phyloP scores from a whole-genome alignment of 2,113 vertebrate species.

The Xiphorhynchus elegans region DNA sequence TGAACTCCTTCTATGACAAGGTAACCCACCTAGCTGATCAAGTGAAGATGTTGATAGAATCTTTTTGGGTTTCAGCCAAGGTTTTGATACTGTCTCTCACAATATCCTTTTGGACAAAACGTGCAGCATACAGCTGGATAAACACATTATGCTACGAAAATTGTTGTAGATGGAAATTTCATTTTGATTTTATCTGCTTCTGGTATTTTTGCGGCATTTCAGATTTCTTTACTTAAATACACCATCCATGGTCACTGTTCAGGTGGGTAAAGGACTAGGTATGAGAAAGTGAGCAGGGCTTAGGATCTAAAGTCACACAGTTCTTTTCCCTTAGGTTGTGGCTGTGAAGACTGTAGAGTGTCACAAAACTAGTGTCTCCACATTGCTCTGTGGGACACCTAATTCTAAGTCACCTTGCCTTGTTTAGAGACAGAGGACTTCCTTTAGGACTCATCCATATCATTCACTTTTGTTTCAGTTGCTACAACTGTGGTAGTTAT shows the following conservation, averaged over 20 bases:
- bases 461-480: background rate
- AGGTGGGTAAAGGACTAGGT: background rate
- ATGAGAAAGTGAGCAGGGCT: background rate
- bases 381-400: background rate
- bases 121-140: background rate
- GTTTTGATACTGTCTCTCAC: background rate
- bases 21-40: background rate
- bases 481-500: background rate
- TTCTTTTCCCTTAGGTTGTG: conserved; percentile 16
- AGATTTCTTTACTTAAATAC: background rate
- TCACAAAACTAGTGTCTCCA: conserved; percentile 3
- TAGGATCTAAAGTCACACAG: background rate
- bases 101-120: background rate
- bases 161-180: background rate
- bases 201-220: background rate
- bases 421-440: background rate
- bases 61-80: background rate
- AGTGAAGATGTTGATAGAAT: background rate
- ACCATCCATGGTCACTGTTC: background rate
- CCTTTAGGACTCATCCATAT: background rate
- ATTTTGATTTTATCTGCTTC: background rate
- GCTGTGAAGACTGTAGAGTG: conserved; percentile 11
- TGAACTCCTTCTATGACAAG: background rate
- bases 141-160: background rate
- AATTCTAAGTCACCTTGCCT: background rate